Evolutionary conservation across 30 jellyfish, hydroid and myxozoan genomes (phyloP).

Genomic region (Clytia hemisphaerica): DNA sequence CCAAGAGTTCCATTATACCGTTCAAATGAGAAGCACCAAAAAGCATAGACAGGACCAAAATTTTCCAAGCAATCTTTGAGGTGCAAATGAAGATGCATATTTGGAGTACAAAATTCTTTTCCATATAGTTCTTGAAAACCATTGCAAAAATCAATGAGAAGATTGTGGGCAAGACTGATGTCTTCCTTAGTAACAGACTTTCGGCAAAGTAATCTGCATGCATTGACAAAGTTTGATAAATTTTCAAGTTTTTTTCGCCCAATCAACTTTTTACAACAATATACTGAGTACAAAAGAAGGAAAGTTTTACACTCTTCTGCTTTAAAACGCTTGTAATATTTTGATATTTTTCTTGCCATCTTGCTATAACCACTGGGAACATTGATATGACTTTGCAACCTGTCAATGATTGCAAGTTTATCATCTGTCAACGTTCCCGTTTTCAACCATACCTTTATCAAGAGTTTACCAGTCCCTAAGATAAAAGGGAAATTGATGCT

Average conservation of each 20-base stretch:
- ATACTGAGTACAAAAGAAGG: not conserved
- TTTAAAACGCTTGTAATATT: too few species aligned
- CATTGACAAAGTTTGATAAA: not conserved
- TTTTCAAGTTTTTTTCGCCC: not conserved
- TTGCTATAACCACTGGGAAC: too few species aligned
- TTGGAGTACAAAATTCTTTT: not conserved
- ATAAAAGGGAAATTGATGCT: too few species aligned
- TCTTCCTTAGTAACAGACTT: not conserved
- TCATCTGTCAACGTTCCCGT: not conserved
- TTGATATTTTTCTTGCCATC: too few species aligned
- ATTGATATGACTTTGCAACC: too few species aligned
- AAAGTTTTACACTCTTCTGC: too few species aligned
- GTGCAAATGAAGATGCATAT: not conserved
- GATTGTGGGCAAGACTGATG: not conserved
- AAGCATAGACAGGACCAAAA: not conserved
- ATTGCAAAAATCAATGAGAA: not conserved
- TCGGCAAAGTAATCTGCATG: too few species aligned
- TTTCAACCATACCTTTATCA: too few species aligned
- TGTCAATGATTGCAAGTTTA: too few species aligned
- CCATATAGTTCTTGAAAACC: too few species aligned
- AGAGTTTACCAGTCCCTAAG: too few species aligned
- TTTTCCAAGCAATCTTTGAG: not conserved
- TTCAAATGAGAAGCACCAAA: constrained; percentile 1
- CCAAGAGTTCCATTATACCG: not conserved
- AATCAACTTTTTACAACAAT: not conserved